Percentiles rank a stretch among this genome's conserved stretches.
Evolutionary conservation across 2,113 vertebrate species (phyloP).

Genomic region (Drymodes brunneopygia): DNA sequence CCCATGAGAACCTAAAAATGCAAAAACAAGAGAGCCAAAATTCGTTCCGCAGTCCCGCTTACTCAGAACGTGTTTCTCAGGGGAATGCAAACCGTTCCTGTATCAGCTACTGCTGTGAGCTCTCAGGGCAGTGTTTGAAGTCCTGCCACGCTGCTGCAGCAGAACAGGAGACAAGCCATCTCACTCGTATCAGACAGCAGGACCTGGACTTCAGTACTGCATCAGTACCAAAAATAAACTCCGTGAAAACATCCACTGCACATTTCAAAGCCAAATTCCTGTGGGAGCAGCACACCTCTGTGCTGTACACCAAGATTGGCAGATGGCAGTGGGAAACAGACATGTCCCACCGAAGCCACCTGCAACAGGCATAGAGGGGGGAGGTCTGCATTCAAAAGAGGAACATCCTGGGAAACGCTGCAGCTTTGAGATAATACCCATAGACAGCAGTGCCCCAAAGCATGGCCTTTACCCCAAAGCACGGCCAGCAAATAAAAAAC

Average conservation of each 20-base stretch:
- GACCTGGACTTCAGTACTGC: not conserved
- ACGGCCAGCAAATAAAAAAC: not conserved
- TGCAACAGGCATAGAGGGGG: not conserved
- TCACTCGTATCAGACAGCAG: not conserved
- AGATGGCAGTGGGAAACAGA: not conserved
- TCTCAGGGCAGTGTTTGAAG: not conserved
- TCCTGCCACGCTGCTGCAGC: accelerated
- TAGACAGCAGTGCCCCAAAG: not conserved
- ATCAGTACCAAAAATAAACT: not conserved
- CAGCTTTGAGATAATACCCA: not conserved
- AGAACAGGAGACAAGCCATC: not conserved
- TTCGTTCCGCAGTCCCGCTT: not conserved
- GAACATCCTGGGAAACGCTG: not conserved
- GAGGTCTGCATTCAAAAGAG: not conserved
- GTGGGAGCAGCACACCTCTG: not conserved
- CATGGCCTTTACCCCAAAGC: not conserved
- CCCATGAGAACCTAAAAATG: not conserved
- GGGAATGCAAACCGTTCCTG: not conserved
- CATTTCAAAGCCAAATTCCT: not conserved
- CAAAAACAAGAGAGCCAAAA: not conserved
- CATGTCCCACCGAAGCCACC: not conserved
- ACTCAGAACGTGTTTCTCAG: not conserved
- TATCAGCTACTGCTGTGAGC: not conserved
- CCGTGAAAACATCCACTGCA: not conserved
- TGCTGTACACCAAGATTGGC: not conserved